Base-by-base conservation (phyloP, 1,140 invertebrate species). In the Nasonia giraulti region DNA sequence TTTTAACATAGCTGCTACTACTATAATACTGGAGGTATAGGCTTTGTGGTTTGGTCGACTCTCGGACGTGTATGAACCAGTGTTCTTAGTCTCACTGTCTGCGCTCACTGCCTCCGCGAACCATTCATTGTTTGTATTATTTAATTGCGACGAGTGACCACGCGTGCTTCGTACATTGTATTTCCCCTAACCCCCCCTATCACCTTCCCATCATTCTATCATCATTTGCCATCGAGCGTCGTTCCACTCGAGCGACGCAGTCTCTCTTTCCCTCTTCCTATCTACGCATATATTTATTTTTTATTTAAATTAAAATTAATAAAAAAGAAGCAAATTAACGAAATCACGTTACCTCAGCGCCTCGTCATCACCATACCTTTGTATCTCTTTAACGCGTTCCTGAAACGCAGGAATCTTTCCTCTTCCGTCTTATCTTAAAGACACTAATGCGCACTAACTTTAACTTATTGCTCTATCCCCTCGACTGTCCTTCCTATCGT, bases 381-480 rank as follows among this genome's bases (percentile, higher is more conserved):
- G 27, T 33, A 31, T 33, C 17, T 31, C 37, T 74, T 37, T 37
- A 14, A 66, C 71, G 40, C 6, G 82, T 83, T 83, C 74, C 82
- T 44, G 10, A 44, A 11, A 44, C 27, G 27, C 66, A 83, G 17
- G 20, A n/a, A 20, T 27, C 40, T 75, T n/a, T 40, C 14, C 31
- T 75, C 23, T 82, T 75, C 20, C 20, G 55, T 62, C 55, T 20
- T n/a, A 7, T 62, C 55, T 27, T 76, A 12, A 66, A 66, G 50
- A 76, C 55, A 68, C 82, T 83, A 77, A 84, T 80, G 78, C 83
- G 62, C 79, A 81, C 79, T 85, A 80, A 85, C 78, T 55, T 76
- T 85, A 85, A 85, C 83, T 85, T 85, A 85, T 85, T 85, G 79
- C 79, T 85, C 66, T 47, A 84, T 37, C 20, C 76, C 79, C 69